Percentiles rank a stretch among this genome's conserved stretches.
These are phyloP conservation scores for Centrocercus urophasianus DNA, from an alignment of 2,113 vertebrate genomes.

Conservation along the genomic window DNA sequence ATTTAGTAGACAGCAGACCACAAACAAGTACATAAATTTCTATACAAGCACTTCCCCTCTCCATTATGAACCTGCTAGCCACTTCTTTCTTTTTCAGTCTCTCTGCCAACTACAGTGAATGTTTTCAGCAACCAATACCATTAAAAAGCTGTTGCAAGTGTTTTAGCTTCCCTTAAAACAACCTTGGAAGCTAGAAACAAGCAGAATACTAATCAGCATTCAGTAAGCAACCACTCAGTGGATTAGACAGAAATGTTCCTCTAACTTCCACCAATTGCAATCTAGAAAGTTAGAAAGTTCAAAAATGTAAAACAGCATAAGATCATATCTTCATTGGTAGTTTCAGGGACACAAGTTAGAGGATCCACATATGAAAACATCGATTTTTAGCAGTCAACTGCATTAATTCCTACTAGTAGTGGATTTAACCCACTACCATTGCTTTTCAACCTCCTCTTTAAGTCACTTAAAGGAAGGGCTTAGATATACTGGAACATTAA, in stretches of 20 bases:
- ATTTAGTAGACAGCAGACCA: not conserved
- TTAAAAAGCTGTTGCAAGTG: not conserved
- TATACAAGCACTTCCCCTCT: not conserved
- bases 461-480: not conserved
- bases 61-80: not conserved
- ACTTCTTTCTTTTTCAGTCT: not conserved
- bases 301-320: not conserved
- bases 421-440: not conserved
- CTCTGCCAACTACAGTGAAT: not conserved
- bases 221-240: fast-evolving
- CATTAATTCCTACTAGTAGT: not conserved
- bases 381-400: not conserved
- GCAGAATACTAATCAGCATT: not conserved
- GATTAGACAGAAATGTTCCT: fast-evolving
- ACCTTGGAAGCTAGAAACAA: not conserved
- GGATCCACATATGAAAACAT: not conserved
- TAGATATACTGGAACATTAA: not conserved
- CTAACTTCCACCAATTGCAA: fast-evolving
- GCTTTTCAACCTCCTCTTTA: not conserved
- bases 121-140: not conserved
- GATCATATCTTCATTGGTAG: not conserved
- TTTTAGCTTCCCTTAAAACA: not conserved
- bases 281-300: not conserved
- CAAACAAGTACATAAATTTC: not conserved
- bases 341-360: not conserved